These are phyloP conservation scores for Mimumesa dahlbomi DNA, from an alignment of 2,888 invertebrate species.

Conservation along the genomic window DNA sequence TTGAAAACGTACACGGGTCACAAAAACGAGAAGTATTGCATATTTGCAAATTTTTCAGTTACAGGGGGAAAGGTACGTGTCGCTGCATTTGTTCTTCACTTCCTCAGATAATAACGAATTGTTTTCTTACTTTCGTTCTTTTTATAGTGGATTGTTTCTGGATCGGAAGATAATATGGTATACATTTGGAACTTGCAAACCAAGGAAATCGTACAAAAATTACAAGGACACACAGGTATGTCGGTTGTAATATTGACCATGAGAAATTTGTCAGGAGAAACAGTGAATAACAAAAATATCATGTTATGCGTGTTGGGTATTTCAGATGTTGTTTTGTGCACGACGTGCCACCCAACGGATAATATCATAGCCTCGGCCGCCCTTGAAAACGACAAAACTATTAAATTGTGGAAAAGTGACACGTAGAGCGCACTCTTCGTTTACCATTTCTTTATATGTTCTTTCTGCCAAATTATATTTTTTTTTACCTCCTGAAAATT, in stretches of 20 bases:
- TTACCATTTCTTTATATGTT: too few species aligned
- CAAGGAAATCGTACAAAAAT: slow-evolving; percentile 98
- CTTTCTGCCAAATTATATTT: too few species aligned
- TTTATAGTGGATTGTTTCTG: slow-evolving; percentile 98
- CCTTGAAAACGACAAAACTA: slow-evolving; percentile 98
- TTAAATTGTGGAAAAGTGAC: slow-evolving; percentile 99
- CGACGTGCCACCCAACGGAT: slow-evolving; percentile 99
- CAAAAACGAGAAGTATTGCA: slow-evolving; percentile 99
- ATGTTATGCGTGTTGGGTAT: too few species aligned
- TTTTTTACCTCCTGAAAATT: too few species aligned
- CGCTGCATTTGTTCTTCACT: too few species aligned
- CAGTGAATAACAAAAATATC: too few species aligned
- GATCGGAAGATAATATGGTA: slow-evolving; percentile 99
- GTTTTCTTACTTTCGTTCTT: slow-evolving; percentile 23
- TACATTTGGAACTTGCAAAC: slow-evolving; percentile 99
- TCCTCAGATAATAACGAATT: too few species aligned
- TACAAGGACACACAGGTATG: slow-evolving; percentile 96
- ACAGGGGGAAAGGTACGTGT: slow-evolving; percentile 97
- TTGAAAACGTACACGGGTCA: slow-evolving; percentile 99
- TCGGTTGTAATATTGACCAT: too few species aligned
- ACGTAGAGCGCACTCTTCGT: slow-evolving; percentile 83
- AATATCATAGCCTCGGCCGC: slow-evolving; percentile 99
- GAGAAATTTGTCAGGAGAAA: too few species aligned
- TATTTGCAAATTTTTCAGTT: slow-evolving; percentile 99
- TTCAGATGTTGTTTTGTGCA: slow-evolving; percentile 94